phyloP scores from a whole-genome alignment of 2,113 vertebrate species.

The Peromyscus polionotus region DNA sequence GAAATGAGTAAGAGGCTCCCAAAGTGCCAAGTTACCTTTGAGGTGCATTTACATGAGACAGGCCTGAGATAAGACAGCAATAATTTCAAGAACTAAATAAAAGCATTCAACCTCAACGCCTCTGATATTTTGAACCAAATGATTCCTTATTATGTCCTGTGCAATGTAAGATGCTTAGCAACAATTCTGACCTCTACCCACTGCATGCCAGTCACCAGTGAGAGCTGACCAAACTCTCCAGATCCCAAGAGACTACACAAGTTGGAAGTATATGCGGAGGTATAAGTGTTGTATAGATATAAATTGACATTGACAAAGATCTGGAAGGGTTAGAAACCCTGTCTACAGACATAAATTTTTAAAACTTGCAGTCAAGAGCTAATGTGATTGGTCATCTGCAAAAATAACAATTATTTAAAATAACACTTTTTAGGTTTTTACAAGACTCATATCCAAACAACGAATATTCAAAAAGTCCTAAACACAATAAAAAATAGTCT shows the following conservation, averaged over 20 bases:
- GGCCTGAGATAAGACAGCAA: not conserved
- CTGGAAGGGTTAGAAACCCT: constrained; percentile 33
- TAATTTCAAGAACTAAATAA: constrained; percentile 15
- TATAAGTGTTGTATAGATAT: not conserved
- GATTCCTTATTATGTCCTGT: not conserved
- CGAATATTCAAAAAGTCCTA: constrained; percentile 3
- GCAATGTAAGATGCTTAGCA: not conserved
- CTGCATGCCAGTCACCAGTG: not conserved
- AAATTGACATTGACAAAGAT: not conserved
- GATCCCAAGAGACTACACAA: not conserved
- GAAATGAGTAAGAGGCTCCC: not conserved
- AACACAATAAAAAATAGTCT: constrained; percentile 7
- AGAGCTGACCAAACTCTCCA: not conserved
- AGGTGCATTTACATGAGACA: not conserved
- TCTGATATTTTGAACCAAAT: not conserved
- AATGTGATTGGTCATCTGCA: not conserved
- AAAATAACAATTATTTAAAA: constrained; percentile 49
- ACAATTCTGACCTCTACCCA: not conserved
- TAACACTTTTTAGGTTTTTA: constrained; percentile 15
- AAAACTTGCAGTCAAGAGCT: not conserved
- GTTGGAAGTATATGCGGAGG: not conserved
- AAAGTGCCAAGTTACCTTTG: not conserved
- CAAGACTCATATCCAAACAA: constrained; percentile 17
- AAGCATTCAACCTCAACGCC: not conserved
- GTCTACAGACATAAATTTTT: too few relatives aligned